Base-by-base conservation (phyloP, 1,140 invertebrate genomes). In the Drosophila ironensis region DNA sequence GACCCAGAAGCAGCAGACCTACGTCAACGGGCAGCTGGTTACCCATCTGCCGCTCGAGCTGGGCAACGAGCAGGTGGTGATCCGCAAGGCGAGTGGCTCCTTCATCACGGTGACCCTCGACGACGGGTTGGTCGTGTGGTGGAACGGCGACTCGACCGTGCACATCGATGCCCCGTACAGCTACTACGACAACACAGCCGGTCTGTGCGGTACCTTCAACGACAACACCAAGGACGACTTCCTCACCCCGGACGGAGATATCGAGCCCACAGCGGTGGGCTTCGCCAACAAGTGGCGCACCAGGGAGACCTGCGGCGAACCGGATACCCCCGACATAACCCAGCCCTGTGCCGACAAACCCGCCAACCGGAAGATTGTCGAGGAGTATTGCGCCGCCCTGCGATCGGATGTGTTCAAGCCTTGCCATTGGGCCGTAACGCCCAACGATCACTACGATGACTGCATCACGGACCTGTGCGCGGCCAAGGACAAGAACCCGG, bases 221-320 rank as follows among this genome's bases (percentile, higher is more conserved):
- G 91, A 93, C 9, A 97, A 96, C 78, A 96, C 96, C 82, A 94
- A 95, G 72, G 96, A 98, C 84, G 97, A 98, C 88, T 97, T 98
- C 89, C 77, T 96, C 4, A 97, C 97, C 0, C 95, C 94, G 0
- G 94, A 97, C 81, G 94, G 95, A n/a, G 96, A 97, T 81, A 88
- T 95, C 0, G 96, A 97, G 81, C 93, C 94, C 33, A 92, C 94
- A 0, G 91, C 93, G 0, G 91, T 93, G 6, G 92, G 94, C 0
- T 98, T 98, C 88, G 96, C 95, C 0, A 96, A 97, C 87, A 96
- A 96, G 74, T 98, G 97, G 96, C 96, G 96, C 88, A 95, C 94
- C 0, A 92, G 92, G 19, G 94, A 96, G n/a, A n/a, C n/a, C n/a
- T n/a, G n/a, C n/a, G n/a, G n/a, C n/a, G n/a, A 2, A 70, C 91